A percentile compares a stretch with the other conserved stretches of the same genome.
These are phyloP conservation scores for Channa striata DNA, from an alignment of 2,797 vertebrate species.

Conservation along the genomic window DNA sequence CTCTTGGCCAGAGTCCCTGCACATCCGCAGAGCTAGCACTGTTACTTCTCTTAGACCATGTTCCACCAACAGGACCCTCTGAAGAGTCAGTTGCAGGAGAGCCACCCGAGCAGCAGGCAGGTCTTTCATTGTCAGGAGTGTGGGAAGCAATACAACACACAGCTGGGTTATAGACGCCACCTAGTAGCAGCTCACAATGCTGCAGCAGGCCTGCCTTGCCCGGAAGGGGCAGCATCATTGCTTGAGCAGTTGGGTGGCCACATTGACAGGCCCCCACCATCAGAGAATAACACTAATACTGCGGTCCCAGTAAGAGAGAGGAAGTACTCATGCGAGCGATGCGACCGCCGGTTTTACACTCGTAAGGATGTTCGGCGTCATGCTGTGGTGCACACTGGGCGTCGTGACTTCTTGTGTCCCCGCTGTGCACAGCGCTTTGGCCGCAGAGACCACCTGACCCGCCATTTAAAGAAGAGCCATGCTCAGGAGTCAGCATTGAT, in stretches of 20 bases:
- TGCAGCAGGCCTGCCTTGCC: slow-evolving; percentile 85
- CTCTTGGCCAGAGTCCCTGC: slow-evolving; percentile 89
- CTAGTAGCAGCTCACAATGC: slow-evolving; percentile 89
- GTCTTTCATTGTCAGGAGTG: slow-evolving; percentile 95
- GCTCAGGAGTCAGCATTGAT: slow-evolving; percentile 91
- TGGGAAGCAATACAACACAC: slow-evolving; percentile 97
- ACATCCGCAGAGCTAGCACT: slow-evolving; percentile 87
- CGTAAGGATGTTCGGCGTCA: slow-evolving; percentile 96
- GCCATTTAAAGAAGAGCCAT: slow-evolving; percentile 98
- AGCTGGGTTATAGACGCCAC: slow-evolving; percentile 94
- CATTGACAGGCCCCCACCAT: slow-evolving; percentile 86
- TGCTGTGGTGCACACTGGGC: slow-evolving; percentile 94
- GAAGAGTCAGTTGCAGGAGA: slow-evolving; percentile 83
- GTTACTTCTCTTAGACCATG: slow-evolving; percentile 91
- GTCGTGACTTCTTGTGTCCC: slow-evolving; percentile 96
- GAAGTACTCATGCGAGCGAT: slow-evolving; percentile 96
- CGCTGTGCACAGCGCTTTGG: slow-evolving; percentile 96
- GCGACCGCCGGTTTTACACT: slow-evolving; percentile 96
- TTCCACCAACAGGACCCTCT: slow-evolving; percentile 96
- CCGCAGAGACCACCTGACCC: slow-evolving; percentile 94
- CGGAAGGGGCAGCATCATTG: slow-evolving; percentile 90
- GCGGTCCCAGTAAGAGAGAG: slow-evolving; percentile 87
- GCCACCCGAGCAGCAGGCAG: slow-evolving; percentile 90
- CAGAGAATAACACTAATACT: slow-evolving; percentile 67
- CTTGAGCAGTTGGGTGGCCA: slow-evolving; percentile 94